A percentile compares a stretch with the other conserved stretches of the same genome.
phyloP scores from a whole-genome alignment of 1,140 invertebrate species.

The Anastatus disparis region DNA sequence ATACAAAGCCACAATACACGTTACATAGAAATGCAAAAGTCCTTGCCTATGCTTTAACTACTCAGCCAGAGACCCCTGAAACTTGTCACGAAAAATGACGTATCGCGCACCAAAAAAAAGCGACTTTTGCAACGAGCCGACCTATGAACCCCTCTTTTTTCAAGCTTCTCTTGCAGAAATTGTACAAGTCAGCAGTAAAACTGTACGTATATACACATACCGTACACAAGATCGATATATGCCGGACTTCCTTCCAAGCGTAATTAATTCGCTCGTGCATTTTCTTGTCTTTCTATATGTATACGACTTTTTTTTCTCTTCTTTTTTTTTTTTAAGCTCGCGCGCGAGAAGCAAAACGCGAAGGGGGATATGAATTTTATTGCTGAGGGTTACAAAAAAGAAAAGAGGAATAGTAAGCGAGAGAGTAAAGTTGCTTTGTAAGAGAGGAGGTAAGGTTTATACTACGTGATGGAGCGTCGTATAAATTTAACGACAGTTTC shows the following conservation, averaged over 20 bases:
- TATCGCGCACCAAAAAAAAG: too few relatives aligned
- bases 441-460: too few relatives aligned
- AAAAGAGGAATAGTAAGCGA: neutral
- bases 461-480: constrained; percentile 4
- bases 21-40: too few relatives aligned
- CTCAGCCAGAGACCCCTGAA: too few relatives aligned
- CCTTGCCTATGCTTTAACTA: too few relatives aligned
- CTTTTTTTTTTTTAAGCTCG: constrained; percentile 1
- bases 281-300: too few relatives aligned
- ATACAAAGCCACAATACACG: too few relatives aligned
- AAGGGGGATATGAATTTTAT: constrained; percentile 31
- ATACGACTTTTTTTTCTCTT: neutral
- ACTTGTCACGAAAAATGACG: constrained; percentile 51
- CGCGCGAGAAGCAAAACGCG: too few relatives aligned
- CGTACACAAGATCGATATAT: neutral
- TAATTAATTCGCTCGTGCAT: constrained; percentile 11
- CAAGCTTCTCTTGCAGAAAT: neutral
- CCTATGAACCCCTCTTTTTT: neutral
- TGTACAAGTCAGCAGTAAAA: constrained; percentile 13
- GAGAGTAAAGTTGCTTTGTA: neutral
- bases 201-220: neutral
- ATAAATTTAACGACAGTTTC: constrained; percentile 27
- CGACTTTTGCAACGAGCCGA: too few relatives aligned
- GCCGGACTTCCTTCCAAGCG: too few relatives aligned
- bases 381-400: neutral